Evolutionary conservation across 1,140 invertebrate species (phyloP).

Genomic region (Euura lappo): DNA sequence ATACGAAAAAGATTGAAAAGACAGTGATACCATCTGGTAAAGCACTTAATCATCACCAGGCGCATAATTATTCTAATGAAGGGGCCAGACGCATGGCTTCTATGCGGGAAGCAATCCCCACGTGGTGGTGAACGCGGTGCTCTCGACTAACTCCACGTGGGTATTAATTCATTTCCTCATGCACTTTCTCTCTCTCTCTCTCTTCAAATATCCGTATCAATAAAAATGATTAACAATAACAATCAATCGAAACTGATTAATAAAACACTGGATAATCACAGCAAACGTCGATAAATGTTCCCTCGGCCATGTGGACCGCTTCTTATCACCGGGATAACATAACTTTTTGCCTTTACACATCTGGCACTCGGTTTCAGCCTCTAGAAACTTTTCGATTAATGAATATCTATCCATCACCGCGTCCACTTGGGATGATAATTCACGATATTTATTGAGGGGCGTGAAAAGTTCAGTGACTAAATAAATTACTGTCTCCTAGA

Average conservation of each 20-base stretch:
- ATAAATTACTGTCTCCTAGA: no score
- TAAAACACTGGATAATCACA: no score
- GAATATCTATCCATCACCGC: no score
- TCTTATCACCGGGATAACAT: neutral
- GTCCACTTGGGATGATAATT: no score
- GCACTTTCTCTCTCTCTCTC: no score
- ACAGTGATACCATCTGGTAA: conserved; percentile 8
- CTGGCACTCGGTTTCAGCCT: neutral
- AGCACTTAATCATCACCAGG: conserved; percentile 15
- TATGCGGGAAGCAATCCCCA: neutral
- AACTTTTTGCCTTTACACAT: conserved; percentile 5
- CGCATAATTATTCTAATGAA: conserved; percentile 17
- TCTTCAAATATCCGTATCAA: no score
- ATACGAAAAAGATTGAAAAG: neutral
- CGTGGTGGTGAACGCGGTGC: neutral
- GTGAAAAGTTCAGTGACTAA: no score
- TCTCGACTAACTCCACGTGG: neutral
- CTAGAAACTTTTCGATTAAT: no score
- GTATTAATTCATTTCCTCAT: neutral
- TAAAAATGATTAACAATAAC: no score
- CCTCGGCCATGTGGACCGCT: conserved; percentile 8
- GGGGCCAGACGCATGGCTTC: conserved; percentile 11
- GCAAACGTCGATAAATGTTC: no score
- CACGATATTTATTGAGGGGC: no score
- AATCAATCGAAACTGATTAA: no score